Evolutionary conservation across 2,113 vertebrate species (phyloP).

Genomic region (Salminus brasiliensis): DNA sequence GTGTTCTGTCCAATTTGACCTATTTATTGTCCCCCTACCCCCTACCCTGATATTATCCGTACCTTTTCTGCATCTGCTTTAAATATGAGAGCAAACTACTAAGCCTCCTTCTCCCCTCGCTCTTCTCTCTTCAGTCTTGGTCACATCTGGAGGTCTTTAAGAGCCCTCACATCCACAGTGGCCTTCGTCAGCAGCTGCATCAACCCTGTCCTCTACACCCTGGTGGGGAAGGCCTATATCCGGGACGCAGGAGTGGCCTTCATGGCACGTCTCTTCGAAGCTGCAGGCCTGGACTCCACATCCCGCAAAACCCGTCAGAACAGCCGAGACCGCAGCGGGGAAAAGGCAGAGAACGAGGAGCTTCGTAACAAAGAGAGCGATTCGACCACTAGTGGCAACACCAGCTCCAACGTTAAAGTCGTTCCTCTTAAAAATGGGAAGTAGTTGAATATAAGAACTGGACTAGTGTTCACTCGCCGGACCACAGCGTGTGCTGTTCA

Average conservation of each 20-base stretch:
- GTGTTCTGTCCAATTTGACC: background rate
- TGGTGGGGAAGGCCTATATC: constrained; percentile 78
- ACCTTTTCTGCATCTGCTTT: background rate
- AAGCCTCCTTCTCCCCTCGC: background rate
- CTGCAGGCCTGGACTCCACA: constrained; percentile 59
- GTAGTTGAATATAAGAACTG: constrained; percentile 25
- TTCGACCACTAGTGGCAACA: constrained; percentile 24
- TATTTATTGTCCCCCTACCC: no score
- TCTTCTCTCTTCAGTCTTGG: constrained; percentile 54
- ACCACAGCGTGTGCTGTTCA: background rate
- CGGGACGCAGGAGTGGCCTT: constrained; percentile 71
- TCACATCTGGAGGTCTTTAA: constrained; percentile 55
- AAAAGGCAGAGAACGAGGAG: constrained; percentile 55
- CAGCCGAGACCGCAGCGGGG: constrained; percentile 67
- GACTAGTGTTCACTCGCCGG: background rate
- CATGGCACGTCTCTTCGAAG: constrained; percentile 80
- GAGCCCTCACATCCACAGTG: constrained; percentile 64
- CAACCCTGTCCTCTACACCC: constrained; percentile 78
- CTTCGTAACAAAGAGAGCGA: constrained; percentile 60
- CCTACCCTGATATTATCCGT: no score
- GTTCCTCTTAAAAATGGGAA: constrained; percentile 40
- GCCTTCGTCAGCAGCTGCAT: constrained; percentile 79
- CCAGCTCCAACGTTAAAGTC: constrained; percentile 38
- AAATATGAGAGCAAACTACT: background rate
- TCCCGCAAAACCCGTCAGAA: constrained; percentile 65